phyloP scores from a whole-genome alignment of 92 coral and sea anemone genomes.

The Porites rus region DNA sequence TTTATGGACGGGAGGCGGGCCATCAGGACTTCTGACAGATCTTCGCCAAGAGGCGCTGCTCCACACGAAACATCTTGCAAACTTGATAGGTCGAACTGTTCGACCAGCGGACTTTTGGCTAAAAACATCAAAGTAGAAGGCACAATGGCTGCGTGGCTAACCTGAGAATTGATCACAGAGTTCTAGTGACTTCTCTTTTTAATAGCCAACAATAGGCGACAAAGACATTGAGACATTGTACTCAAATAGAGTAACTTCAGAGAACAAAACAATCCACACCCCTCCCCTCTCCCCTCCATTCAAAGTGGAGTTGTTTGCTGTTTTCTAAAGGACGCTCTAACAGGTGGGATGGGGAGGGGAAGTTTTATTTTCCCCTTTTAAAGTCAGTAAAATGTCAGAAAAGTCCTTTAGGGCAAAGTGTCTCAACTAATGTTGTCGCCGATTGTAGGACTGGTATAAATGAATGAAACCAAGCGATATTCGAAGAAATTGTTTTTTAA shows the following conservation, averaged over 20 bases:
- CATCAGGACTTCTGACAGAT: constrained; percentile 34
- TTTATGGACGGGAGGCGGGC: constrained; percentile 49
- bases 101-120: constrained; percentile 86
- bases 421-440: no score
- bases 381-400: no score
- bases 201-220: not conserved
- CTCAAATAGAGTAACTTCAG: no score
- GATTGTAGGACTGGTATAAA: not conserved
- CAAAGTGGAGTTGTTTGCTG: no score
- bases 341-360: no score
- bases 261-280: no score
- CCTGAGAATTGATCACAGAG: not conserved
- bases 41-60: constrained; percentile 78
- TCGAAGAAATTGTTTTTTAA: not conserved
- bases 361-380: no score
- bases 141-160: constrained; percentile 60
- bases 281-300: no score
- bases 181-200: not conserved
- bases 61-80: constrained; percentile 70
- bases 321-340: no score
- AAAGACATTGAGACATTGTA: no score
- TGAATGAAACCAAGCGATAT: no score
- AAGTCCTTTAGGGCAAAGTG: no score
- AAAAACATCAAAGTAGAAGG: constrained; percentile 83
- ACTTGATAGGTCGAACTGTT: constrained; percentile 82